phyloP scores from a whole-genome alignment of 2,888 invertebrate species.

The Limnephilus rhombicus region DNA sequence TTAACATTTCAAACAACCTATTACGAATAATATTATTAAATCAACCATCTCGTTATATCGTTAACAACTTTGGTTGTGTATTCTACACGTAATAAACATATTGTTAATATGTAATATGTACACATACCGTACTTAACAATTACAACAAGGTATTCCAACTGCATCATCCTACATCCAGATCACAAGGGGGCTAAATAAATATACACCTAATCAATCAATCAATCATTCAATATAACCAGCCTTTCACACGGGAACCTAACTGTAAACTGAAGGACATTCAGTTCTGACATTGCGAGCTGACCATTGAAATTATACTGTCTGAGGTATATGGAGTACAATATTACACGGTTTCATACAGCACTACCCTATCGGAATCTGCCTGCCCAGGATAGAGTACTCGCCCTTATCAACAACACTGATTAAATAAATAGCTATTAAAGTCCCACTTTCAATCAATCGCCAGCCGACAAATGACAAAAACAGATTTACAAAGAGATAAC shows the following conservation, averaged over 20 bases:
- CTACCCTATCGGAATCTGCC: conserved; percentile 36
- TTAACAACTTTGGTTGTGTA: conserved; percentile 81
- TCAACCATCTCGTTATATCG: conserved; percentile 77
- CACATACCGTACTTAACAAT: conserved; percentile 63
- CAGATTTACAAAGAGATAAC: conserved; percentile 55
- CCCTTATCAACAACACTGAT: conserved; percentile 29
- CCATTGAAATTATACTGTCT: conserved; percentile 47
- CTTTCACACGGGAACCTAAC: too few species aligned
- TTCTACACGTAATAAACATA: conserved; percentile 77
- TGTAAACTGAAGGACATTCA: background rate
- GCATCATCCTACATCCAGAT: conserved; percentile 61
- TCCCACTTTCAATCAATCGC: conserved; percentile 38
- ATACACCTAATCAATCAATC: conserved; percentile 46
- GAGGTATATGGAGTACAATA: conserved; percentile 47
- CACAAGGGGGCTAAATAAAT: conserved; percentile 64
- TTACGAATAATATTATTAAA: conserved; percentile 75
- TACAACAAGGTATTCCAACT: conserved; percentile 62
- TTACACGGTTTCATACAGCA: conserved; percentile 34
- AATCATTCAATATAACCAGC: background rate
- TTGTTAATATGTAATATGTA: conserved; percentile 59
- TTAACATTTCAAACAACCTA: conserved; percentile 67
- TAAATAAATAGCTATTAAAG: conserved; percentile 41
- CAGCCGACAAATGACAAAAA: conserved; percentile 49
- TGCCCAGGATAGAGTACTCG: conserved; percentile 21
- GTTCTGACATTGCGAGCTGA: conserved; percentile 19